phyloP scores from a whole-genome alignment of 2,113 vertebrate genomes.

The Bufo gargarizans region DNA sequence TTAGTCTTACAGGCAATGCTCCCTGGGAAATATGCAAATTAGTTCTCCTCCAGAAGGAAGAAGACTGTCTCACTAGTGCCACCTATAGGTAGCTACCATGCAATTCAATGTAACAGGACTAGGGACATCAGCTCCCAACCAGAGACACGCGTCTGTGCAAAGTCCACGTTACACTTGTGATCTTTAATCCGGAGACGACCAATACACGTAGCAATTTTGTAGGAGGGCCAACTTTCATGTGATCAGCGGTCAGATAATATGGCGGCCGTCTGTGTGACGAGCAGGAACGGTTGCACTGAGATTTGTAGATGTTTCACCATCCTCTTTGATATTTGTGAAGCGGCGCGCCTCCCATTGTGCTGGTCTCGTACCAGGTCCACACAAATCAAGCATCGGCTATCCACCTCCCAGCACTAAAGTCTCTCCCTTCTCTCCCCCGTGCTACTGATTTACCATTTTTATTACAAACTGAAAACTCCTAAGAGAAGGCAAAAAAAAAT shows the following conservation, averaged over 20 bases:
- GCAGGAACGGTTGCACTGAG: not conserved
- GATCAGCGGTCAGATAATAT: not conserved
- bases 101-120: no score
- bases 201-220: not conserved
- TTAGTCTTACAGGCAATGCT: no score
- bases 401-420: not conserved
- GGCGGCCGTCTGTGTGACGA: not conserved
- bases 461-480: constrained; percentile 85
- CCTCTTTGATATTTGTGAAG: not conserved
- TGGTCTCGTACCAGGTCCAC: not conserved
- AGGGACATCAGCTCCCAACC: no score
- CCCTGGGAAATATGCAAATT: no score
- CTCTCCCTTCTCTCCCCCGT: constrained; percentile 10
- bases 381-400: not conserved
- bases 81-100: no score
- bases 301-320: not conserved
- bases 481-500: constrained; percentile 70
- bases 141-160: no score
- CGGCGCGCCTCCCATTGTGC: not conserved
- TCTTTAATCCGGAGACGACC: not conserved
- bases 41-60: no score
- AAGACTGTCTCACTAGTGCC: no score
- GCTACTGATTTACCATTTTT: constrained; percentile 68
- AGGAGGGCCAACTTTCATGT: not conserved
- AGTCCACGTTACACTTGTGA: no score